Base-by-base conservation (phyloP, 2,797 vertebrate species). In the Valencia hispanica region DNA sequence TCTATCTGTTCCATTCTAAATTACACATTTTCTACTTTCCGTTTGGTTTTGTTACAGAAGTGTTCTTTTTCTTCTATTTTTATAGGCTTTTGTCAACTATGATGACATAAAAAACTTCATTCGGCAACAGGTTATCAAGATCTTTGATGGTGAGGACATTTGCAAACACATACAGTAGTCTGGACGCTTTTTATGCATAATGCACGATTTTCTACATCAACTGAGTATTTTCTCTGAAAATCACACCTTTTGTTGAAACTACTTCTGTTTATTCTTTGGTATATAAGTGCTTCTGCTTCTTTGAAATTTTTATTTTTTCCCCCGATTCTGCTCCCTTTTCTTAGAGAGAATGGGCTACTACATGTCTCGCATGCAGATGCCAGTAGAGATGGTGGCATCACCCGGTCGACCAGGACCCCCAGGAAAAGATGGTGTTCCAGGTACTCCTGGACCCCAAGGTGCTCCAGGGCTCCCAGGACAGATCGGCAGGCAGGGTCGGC, bases 321-420 rank as follows among this genome's bases (percentile, higher is more conserved):
- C n/a, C 12, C 47, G 70, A 41, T 73, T 57, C 73, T 73, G 25
- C 39, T 57, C 50, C 17, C n/a, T 69, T 27, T 85, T 79, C 50
- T 0, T 95, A 99, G 98, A 99, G 94, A 96, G 98, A 75, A 99
- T 99, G 96, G 95, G 90, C 0, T 99, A 99, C 89, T 99, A 98
- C 88, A 95, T 98, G 90, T 97, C 98, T 27, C 95, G 97, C 55
- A 93, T 99, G 93, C 97, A 97, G 79, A 95, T 89, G 92, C 97
- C 97, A 0, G 90, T 93, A 32, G 97, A 99, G 89, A 94, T 96
- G 95, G 96, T 93, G 10, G 89, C 97, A 0, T 93, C 97, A 6
- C 97, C 97, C 0, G 98, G 98, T 25, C 94, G 98, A 63, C 98
- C 98, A 0, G 98, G 98, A 3, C 93, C 96, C 27, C 97, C 98